A percentile compares a stretch with the other conserved stretches of the same genome.
Conservation (phyloP, 2,113 vertebrate genomes). For the Okapia johnstoni region DNA sequence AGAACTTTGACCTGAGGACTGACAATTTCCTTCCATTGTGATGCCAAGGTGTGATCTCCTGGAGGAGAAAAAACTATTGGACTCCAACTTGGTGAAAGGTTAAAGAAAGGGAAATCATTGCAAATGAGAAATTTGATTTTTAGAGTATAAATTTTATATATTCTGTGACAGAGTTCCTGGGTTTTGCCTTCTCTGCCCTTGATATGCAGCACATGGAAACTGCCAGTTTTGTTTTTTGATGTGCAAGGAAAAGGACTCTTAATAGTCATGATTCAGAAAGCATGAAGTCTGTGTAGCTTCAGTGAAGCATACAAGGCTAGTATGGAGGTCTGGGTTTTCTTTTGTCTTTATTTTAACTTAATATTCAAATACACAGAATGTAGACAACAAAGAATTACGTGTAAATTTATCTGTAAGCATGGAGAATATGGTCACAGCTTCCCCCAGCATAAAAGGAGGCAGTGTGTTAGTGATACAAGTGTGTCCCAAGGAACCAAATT, state of each 20-base stretch:
- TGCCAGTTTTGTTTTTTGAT: not conserved
- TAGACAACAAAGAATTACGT: not conserved
- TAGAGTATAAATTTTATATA: not conserved
- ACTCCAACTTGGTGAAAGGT: not conserved
- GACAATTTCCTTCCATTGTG: not conserved
- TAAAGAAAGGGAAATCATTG: not conserved
- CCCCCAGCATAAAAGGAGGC: not conserved
- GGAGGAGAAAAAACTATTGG: not conserved
- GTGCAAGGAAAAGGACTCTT: not conserved
- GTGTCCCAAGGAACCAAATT: not conserved
- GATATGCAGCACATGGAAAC: not conserved
- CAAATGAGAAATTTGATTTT: not conserved
- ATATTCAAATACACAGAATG: not conserved
- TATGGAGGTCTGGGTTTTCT: not conserved
- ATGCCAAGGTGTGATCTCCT: not conserved
- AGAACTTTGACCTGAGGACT: not conserved
- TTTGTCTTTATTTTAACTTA: not conserved
- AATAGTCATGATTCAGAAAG: not conserved
- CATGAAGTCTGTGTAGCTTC: not conserved
- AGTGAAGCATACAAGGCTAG: fast-evolving
- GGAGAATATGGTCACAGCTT: not conserved
- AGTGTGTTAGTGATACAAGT: not conserved
- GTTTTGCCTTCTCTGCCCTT: not conserved
- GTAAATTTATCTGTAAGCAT: not conserved
- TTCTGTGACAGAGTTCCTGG: not conserved